Evolutionary conservation across 2,888 invertebrate species (phyloP).

Genomic region (Cataglyphis livida): DNA sequence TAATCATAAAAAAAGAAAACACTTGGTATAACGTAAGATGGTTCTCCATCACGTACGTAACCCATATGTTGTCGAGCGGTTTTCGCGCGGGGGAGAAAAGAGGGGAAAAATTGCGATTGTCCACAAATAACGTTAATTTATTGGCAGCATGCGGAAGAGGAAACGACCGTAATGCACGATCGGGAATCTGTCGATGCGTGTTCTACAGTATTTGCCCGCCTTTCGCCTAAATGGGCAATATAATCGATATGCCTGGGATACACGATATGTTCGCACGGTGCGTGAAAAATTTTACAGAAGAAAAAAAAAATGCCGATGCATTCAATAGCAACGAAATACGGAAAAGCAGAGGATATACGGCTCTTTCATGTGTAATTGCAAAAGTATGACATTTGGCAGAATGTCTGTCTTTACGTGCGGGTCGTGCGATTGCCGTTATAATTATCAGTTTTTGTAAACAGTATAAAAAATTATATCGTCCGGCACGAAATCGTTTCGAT

Average conservation of each 20-base stretch:
- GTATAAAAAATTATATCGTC: neutral
- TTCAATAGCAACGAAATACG: neutral
- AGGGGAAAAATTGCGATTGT: neutral
- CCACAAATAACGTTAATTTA: constrained; percentile 45
- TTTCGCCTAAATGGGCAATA: constrained; percentile 19
- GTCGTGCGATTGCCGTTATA: constrained; percentile 27
- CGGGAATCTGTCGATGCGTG: constrained; percentile 27
- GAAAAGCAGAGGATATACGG: neutral
- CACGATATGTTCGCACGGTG: neutral
- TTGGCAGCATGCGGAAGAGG: constrained; percentile 37
- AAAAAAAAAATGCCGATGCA: neutral
- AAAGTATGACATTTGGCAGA: constrained; percentile 7
- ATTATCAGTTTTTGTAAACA: constrained; percentile 5
- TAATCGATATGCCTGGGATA: constrained; percentile 21
- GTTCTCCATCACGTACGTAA: constrained; percentile 9
- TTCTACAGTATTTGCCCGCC: neutral
- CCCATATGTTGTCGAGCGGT: neutral
- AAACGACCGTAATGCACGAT: constrained; percentile 16
- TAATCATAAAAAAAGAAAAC: neutral
- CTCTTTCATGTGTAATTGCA: constrained; percentile 31
- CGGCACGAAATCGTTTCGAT: neutral
- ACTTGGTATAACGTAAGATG: neutral
- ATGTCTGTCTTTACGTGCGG: neutral
- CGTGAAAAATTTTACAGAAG: constrained; percentile 14
- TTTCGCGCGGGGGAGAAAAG: neutral